Percentiles rank a stretch among this genome's conserved stretches.
Conservation (phyloP, 2,888 invertebrate genomes). For the Sinhomidia bicolor region DNA sequence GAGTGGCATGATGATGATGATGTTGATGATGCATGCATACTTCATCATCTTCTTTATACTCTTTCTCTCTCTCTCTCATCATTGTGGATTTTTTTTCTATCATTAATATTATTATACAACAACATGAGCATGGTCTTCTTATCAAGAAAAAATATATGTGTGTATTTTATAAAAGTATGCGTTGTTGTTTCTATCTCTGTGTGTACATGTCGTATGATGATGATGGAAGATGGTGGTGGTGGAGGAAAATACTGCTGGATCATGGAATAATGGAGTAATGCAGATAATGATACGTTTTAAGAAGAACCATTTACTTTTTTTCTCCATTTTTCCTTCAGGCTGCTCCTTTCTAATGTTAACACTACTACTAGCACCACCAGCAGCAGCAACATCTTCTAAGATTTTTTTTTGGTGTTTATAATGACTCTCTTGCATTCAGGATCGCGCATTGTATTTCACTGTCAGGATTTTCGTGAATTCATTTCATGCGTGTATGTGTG, state of each 20-base stretch:
- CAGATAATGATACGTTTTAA: conserved; percentile 59
- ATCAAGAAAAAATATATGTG: neutral
- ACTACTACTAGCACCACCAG: neutral
- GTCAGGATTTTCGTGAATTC: neutral
- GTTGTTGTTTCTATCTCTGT: no score
- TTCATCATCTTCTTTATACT: neutral
- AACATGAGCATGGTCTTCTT: neutral
- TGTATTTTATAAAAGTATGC: neutral
- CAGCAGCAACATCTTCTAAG: no score
- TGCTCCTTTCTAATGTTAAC: neutral
- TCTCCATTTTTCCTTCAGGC: conserved; percentile 46
- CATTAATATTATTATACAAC: conserved; percentile 37
- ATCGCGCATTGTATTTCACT: neutral
- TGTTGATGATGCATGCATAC: conserved; percentile 8
- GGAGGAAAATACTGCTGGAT: conserved; percentile 15
- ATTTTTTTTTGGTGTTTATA: conserved; percentile 13
- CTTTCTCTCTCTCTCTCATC: neutral
- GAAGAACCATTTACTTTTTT: conserved; percentile 57
- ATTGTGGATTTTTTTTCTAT: conserved; percentile 13
- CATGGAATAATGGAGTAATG: conserved; percentile 43
- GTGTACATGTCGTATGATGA: neutral
- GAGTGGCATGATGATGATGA: no score
- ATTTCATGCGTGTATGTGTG: neutral
- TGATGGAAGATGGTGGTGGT: neutral
- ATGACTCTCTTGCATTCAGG: conserved; percentile 28